A percentile compares a stretch with the other conserved stretches of the same genome.
These are phyloP conservation scores for Nebria salina DNA, from an alignment of 2,888 invertebrate species.

Conservation along the genomic window DNA sequence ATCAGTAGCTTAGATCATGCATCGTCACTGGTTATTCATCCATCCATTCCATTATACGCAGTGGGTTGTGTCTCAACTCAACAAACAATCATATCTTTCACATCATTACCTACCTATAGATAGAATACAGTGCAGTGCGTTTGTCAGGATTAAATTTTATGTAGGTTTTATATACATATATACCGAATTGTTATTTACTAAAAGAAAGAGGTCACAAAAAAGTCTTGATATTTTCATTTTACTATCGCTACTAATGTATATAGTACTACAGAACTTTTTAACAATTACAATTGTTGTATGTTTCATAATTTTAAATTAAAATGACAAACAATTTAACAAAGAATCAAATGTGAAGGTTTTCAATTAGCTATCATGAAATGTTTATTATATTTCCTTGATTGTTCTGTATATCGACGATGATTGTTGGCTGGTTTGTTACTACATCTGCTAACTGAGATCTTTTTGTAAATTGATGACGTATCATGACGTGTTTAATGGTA, in stretches of 20 bases:
- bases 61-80: conserved; percentile 6
- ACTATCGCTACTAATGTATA: too few relatives aligned
- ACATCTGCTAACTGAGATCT: background rate
- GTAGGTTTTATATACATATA: too few relatives aligned
- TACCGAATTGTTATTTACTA: too few relatives aligned
- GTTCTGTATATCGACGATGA: background rate
- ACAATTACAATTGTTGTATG: background rate
- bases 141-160: too few relatives aligned
- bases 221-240: too few relatives aligned
- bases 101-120: background rate
- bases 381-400: background rate
- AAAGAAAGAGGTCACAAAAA: too few relatives aligned
- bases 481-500: background rate
- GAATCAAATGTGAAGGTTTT: background rate
- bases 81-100: conserved; percentile 11
- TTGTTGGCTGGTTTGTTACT: too few relatives aligned
- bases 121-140: conserved; percentile 9
- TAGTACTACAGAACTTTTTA: background rate
- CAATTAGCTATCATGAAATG: background rate
- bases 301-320: background rate
- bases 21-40: conserved; percentile 32
- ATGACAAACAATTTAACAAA: background rate
- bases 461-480: background rate
- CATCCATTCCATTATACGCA: background rate
- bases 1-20: conserved; percentile 29